Conservation (phyloP, 2,888 invertebrate species). For the Cephus spinipes region DNA sequence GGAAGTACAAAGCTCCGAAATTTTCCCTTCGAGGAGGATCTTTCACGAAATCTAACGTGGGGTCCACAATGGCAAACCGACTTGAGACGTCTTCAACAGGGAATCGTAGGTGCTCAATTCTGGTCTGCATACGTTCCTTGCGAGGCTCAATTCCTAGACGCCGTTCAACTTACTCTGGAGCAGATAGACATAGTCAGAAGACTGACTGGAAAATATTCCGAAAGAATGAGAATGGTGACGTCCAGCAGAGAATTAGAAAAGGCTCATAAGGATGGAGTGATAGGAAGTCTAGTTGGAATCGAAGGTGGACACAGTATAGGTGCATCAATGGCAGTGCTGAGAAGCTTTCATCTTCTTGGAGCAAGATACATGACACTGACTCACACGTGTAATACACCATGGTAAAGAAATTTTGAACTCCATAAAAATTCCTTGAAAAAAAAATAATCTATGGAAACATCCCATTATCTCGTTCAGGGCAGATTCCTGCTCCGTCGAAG, state of each 20-base stretch:
- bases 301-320: conserved; percentile 78
- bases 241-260: conserved; percentile 72
- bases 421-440: background rate
- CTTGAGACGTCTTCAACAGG: conserved; percentile 66
- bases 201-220: conserved; percentile 69
- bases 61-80: conserved; percentile 69
- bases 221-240: conserved; percentile 69
- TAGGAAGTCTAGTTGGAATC: conserved; percentile 75
- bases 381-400: conserved; percentile 77
- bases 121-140: conserved; percentile 70
- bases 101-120: conserved; percentile 69
- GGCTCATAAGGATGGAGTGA: conserved; percentile 71
- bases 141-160: conserved; percentile 74
- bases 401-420: conserved; percentile 64
- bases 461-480: conserved; percentile 52
- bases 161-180: conserved; percentile 75
- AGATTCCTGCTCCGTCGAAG: conserved; percentile 63
- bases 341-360: conserved; percentile 76
- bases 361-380: conserved; percentile 77
- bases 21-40: conserved; percentile 64
- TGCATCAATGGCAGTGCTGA: conserved; percentile 74
- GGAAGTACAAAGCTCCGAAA: conserved; percentile 59
- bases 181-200: conserved; percentile 76
- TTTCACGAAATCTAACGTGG: conserved; percentile 58
- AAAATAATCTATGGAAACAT: too few relatives aligned